These are phyloP conservation scores for Nerophis lumbriciformis DNA, from an alignment of 2,113 vertebrate species.

Conservation along the genomic window DNA sequence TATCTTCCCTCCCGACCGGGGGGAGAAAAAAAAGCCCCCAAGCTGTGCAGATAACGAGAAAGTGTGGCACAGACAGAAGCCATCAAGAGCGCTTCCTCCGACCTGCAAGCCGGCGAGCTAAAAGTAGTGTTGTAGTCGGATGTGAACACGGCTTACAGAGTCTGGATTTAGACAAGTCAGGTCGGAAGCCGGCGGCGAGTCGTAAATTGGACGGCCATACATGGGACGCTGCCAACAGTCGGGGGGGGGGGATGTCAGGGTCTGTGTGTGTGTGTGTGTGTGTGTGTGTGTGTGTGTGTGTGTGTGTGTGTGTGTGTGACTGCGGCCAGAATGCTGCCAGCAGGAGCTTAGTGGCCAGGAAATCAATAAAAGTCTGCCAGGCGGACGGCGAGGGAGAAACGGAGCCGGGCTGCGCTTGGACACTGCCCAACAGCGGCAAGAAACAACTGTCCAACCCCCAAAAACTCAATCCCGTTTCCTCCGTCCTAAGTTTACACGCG, in stretches of 20 bases:
- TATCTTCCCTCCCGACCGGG: conserved; percentile 18
- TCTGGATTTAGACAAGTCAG: conserved; percentile 55
- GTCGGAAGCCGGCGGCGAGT: conserved; percentile 36
- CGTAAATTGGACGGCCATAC: conserved; percentile 50
- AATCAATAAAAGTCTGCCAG: conserved; percentile 54
- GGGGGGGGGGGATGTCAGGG: conserved; percentile 27
- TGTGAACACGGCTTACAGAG: conserved; percentile 43
- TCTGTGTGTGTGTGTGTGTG: conserved; percentile 22
- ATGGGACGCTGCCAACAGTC: conserved; percentile 49
- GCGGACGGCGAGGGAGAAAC: conserved; percentile 11
- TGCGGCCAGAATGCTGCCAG: conserved; percentile 55
- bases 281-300: conserved; percentile 15
- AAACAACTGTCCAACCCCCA: neutral
- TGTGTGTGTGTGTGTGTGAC: conserved; percentile 27
- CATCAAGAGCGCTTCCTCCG: neutral
- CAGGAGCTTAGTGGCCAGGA: conserved; percentile 58
- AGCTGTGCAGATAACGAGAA: conserved; percentile 13
- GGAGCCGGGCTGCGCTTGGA: neutral
- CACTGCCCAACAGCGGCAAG: neutral
- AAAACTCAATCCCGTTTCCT: conserved; percentile 1
- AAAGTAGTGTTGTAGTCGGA: conserved; percentile 50
- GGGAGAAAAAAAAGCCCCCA: neutral
- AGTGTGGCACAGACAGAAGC: conserved; percentile 21
- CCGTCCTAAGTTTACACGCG: conserved; percentile 20
- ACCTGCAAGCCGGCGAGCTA: conserved; percentile 44